Evolutionary conservation across 2,113 vertebrate genomes (phyloP), one percentile per base, ranked within the genome.

Genomic region (Epinephelus cyanopodus): DNA sequence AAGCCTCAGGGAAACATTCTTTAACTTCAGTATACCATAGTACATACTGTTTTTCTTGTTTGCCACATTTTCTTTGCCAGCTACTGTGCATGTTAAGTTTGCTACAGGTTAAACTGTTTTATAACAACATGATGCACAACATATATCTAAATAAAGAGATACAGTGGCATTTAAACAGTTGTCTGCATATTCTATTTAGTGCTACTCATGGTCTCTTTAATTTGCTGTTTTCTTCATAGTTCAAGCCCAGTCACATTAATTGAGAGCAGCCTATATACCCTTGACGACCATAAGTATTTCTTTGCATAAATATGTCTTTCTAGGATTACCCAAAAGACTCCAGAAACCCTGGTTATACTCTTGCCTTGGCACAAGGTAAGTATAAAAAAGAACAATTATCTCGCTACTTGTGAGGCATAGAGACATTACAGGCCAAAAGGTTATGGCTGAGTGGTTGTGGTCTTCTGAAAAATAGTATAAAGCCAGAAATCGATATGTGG

Each of bases 401-500:
- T 77, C 6, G 23, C 39, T 58, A 82, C 72, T 77, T 77, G 77
- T 77, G 76, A 84, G 47, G 29, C 58, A 79, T 73, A 37, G 79
- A 88, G 71, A 89, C 82, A 69, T 87, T 79, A 68, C 39, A 80
- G 82, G 66, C 62, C 72, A 64, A 81, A 77, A 82, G 83, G 74
- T 88, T 88, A 75, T 11, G 27, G 86, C 77, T 87, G 76, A 81
- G 62, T 72, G 77, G 65, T 66, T 78, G 66, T 65, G 56, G 82
- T 74, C 64, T 54, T 65, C 84, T 80, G 65, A 74, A 85, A 86
- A 80, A 89, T 77, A 39, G 77, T 74, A 50, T 71, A 48, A 71
- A 74, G 74, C n/a, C 39, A 57, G 53, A 80, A 87, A 86, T 87
- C 78, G 15, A 89, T 89, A 80, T 13, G 18, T 81, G 62, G 33